Evolutionary conservation across 1,140 invertebrate genomes (phyloP), one percentile per base, ranked within the genome.

Genomic region (Drosophila santomea): DNA sequence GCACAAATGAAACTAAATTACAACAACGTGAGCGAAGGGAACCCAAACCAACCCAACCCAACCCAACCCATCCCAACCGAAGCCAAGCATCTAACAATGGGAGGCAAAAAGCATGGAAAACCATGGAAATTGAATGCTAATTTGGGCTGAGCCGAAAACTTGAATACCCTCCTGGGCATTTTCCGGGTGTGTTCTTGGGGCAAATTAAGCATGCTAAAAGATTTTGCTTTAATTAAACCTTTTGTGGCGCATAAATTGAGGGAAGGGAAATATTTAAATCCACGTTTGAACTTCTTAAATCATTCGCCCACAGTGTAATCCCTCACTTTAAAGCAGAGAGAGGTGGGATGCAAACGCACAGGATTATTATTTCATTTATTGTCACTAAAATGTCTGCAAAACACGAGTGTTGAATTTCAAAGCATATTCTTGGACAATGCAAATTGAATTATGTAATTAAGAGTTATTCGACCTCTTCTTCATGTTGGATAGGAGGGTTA

Each of bases 1-100:
- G 77, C 84, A 80, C 84, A 88, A 88, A 84, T 78, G 73, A 90
- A 90, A 89, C 85, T 80, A 89, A 89, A 89, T 90, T 90, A 89
- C 74, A 89, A 84, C 84, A 89, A 78, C 80, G 78, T 86, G 78
- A 69, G 62, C 48, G 45, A 10, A 41, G 38, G 43, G 50, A 58
- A 41, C 52, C 28, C 58, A 47, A 63, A 10, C 35, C 59, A 35
- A 36, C 17, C 38, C 32, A 32, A 32, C 2, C 23, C 23, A 47
- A 63, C 14, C 35, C 59, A 35, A 36, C 23, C 38, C 59, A 35
- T 28, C 23, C 38, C 1, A 32, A 32, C 7, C 28, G 7, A 32
- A 32, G 1, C 28, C 28, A 32, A n/a, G 44, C 50, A 39, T 14
- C 11, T 43, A 20, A 55, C 50, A 57, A 39, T 23, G 25, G 25